Conservation (phyloP, 2,797 vertebrate species). For the Pipistrellus nathusii region DNA sequence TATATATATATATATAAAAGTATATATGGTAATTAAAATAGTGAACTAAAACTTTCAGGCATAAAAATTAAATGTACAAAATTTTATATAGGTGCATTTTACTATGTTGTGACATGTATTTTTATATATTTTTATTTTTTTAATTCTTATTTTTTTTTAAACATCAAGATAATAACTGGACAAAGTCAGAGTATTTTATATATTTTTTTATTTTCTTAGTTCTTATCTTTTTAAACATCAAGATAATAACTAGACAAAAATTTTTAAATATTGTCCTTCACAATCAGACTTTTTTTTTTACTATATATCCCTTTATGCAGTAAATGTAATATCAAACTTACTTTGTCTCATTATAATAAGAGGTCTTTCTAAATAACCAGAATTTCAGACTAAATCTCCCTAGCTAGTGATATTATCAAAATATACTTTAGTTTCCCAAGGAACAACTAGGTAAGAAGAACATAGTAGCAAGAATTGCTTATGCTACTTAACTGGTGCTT, state of each 20-base stretch:
- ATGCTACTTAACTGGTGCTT: background rate
- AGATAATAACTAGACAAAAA: background rate
- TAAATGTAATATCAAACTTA: background rate
- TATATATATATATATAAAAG: too few species aligned
- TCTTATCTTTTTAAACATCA: conserved; percentile 29
- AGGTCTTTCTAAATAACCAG: background rate
- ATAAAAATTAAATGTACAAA: conserved; percentile 12
- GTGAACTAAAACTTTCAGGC: conserved; percentile 1
- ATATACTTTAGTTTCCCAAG: background rate
- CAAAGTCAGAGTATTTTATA: background rate
- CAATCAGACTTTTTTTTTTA: background rate
- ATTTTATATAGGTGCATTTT: background rate
- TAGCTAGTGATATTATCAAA: background rate
- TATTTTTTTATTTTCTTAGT: background rate
- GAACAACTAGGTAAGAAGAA: background rate
- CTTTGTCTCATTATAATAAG: background rate
- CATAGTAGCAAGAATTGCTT: background rate
- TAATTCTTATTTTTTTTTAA: background rate
- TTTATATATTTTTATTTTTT: background rate
- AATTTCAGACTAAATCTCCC: background rate
- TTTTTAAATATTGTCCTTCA: background rate
- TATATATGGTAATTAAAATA: background rate
- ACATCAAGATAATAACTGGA: background rate
- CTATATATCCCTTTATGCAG: background rate
- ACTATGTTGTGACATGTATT: background rate